phyloP scores from a whole-genome alignment of 2,113 vertebrate species.

The mouse (Mus musculus) region DNA sequence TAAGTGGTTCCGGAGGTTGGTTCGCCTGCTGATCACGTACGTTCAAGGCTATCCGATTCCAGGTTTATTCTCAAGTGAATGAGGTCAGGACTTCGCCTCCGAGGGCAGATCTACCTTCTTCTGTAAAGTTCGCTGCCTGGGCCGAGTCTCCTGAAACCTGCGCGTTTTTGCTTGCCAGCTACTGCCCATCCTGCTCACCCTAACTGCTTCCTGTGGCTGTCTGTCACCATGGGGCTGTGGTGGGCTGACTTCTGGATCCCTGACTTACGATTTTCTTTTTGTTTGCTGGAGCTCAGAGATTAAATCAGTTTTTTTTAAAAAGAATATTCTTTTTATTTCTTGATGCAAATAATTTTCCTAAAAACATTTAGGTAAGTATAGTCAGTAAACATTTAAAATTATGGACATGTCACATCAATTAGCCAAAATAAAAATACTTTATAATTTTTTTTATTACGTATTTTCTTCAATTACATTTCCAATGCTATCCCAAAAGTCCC shows the following conservation, averaged over 20 bases:
- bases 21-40: background rate
- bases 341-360: constrained; percentile 33
- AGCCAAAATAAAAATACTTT: constrained; percentile 6
- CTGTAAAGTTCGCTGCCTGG: background rate
- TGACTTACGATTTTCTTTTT: background rate
- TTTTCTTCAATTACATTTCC: too few species aligned
- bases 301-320: background rate
- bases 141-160: background rate
- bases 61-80: background rate
- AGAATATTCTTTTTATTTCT: background rate
- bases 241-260: background rate
- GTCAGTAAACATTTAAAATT: background rate
- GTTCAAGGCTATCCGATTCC: background rate
- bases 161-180: background rate
- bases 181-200: too few species aligned
- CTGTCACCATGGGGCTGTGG: background rate
- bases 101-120: background rate
- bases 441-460: too few species aligned
- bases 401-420: background rate
- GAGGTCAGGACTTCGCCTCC: background rate
- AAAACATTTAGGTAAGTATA: constrained; percentile 1
- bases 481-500: too few species aligned
- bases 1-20: background rate
- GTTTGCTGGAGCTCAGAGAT: background rate
- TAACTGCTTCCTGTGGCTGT: background rate